Evolutionary conservation across 2,888 invertebrate species (phyloP).

Genomic region (Cinara cedri): DNA sequence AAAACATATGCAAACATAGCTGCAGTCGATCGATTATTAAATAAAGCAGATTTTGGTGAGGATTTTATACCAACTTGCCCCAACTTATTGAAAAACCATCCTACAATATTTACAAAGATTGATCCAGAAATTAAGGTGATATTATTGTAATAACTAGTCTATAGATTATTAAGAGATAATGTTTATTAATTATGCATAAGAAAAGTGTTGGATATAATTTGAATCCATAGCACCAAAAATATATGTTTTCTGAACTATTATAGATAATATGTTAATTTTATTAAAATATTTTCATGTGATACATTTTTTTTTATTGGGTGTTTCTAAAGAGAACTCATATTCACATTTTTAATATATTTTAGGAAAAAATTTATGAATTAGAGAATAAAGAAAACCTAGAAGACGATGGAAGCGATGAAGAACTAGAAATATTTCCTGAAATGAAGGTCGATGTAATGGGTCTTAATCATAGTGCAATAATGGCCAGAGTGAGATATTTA

Average conservation of each 20-base stretch:
- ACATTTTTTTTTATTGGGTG: no score
- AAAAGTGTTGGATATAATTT: no score
- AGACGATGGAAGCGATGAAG: constrained; percentile 63
- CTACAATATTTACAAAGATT: constrained; percentile 61
- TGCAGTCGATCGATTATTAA: constrained; percentile 70
- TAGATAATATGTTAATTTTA: no score
- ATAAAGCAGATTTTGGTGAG: constrained; percentile 73
- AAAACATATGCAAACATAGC: constrained; percentile 66
- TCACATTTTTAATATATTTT: constrained; percentile 31
- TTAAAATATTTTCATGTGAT: no score
- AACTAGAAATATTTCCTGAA: constrained; percentile 66
- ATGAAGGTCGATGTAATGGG: constrained; percentile 58
- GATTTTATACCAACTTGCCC: constrained; percentile 67
- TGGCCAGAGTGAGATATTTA: constrained; percentile 64
- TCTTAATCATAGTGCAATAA: constrained; percentile 70
- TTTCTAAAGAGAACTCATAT: no score
- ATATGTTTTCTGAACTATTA: no score
- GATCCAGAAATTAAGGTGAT: constrained; percentile 41
- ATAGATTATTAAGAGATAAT: not conserved
- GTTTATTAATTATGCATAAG: not conserved
- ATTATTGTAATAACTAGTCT: not conserved
- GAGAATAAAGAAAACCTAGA: constrained; percentile 58
- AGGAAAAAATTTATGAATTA: constrained; percentile 50
- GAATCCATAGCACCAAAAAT: no score
- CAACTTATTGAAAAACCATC: constrained; percentile 61